Conservation (phyloP, 2,797 vertebrate genomes). For the Diglossa cyanea region DNA sequence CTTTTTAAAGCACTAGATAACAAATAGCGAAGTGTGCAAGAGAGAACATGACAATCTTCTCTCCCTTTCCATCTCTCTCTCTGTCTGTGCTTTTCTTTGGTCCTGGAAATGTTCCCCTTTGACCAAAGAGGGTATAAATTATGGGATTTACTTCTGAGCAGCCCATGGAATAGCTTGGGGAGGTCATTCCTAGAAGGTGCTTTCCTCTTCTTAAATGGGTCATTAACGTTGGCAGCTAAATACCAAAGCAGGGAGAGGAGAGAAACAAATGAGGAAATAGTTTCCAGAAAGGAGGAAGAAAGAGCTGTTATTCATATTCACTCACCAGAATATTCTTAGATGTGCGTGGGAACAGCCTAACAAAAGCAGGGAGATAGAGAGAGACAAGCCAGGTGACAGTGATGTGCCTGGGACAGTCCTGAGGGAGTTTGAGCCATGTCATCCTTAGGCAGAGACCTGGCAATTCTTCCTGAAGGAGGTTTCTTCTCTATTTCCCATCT, state of each 20-base stretch:
- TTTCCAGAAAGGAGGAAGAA: conserved; percentile 44
- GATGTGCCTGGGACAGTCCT: neutral
- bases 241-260: neutral
- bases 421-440: neutral
- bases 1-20: neutral
- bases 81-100: neutral
- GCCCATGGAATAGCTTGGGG: neutral
- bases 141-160: neutral
- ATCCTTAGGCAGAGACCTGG: neutral
- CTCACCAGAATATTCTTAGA: conserved; percentile 48
- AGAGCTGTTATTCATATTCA: neutral
- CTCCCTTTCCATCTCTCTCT: neutral
- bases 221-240: neutral
- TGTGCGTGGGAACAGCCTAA: conserved; percentile 17
- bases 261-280: neutral
- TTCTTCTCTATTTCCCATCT: neutral
- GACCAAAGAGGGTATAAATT: neutral
- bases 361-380: conserved; percentile 13
- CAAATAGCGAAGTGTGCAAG: neutral
- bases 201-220: neutral
- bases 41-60: neutral
- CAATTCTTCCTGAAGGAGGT: neutral
- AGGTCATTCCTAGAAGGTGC: neutral
- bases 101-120: neutral
- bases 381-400: neutral